phyloP scores from a whole-genome alignment of 2,797 vertebrate species.

The Rallus crepitans region DNA sequence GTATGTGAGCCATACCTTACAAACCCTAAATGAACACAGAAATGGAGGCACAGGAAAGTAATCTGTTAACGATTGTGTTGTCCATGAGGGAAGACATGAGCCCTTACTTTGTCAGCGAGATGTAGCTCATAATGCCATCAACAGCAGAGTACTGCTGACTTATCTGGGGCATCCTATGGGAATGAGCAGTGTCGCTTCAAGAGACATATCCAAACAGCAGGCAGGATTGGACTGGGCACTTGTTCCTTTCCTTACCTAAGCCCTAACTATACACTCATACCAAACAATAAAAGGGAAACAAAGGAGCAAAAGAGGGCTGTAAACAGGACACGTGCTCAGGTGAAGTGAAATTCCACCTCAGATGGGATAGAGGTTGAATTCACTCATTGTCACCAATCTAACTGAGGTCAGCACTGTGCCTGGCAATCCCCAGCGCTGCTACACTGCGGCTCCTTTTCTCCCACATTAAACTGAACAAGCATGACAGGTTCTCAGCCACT shows the following conservation, averaged over 20 bases:
- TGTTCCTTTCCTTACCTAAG: not conserved
- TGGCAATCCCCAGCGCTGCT: not conserved
- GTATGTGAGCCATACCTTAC: not conserved
- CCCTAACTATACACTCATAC: not conserved
- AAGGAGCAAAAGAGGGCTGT: not conserved
- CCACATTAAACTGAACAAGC: not conserved
- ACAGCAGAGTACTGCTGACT: constrained; percentile 11
- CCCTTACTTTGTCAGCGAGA: not conserved
- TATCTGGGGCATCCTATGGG: constrained; percentile 39
- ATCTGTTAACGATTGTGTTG: not conserved
- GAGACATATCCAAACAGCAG: not conserved
- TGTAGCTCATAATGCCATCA: not conserved
- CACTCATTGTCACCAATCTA: not conserved
- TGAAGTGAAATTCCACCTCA: accelerated
- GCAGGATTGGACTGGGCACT: constrained; percentile 26
- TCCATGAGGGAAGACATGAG: not conserved
- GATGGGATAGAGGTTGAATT: not conserved
- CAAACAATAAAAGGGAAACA: not conserved
- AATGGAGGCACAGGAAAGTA: not conserved
- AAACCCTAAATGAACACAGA: not conserved
- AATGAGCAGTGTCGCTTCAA: not conserved
- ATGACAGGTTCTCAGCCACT: not conserved
- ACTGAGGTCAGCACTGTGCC: not conserved
- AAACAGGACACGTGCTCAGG: not conserved
- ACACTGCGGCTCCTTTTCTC: not conserved